Percentiles rank a stretch among this genome's conserved stretches.
Evolutionary conservation across 2,113 vertebrate genomes (phyloP).

Genomic region (Neopipo cinnamomea): DNA sequence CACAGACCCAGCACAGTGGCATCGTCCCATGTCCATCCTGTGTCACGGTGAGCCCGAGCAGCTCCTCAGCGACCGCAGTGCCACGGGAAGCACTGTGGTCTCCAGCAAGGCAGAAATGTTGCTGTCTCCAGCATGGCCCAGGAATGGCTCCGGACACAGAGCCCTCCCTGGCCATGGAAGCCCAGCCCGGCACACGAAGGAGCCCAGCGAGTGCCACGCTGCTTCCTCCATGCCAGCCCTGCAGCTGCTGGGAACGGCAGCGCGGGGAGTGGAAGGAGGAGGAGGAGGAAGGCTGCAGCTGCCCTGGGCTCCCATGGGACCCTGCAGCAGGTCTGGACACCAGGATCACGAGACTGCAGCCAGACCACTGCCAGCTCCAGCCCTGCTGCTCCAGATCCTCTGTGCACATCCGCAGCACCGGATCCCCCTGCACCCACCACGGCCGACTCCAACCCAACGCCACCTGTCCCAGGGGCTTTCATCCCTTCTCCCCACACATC

Average conservation of each 20-base stretch:
- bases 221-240: background rate
- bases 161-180: background rate
- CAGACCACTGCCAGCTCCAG: background rate
- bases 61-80: fast-evolving
- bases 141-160: background rate
- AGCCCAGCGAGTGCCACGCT: fast-evolving
- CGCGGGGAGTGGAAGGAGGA: background rate
- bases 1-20: background rate
- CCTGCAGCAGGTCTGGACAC: background rate
- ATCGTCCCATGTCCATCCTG: fast-evolving
- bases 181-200: background rate
- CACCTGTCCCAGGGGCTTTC: background rate
- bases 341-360: background rate
- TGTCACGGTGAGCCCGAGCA: fast-evolving
- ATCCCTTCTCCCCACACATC: background rate
- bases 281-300: background rate
- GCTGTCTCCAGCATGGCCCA: background rate
- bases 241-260: background rate
- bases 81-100: background rate
- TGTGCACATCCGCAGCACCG: fast-evolving
- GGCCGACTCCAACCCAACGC: fast-evolving
- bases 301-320: background rate
- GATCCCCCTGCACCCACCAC: background rate
- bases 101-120: background rate
- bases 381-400: background rate